A percentile compares a stretch with the other conserved stretches of the same genome.
Evolutionary conservation across 1,140 invertebrate species (phyloP).

Genomic region (Drosophila mauritiana): DNA sequence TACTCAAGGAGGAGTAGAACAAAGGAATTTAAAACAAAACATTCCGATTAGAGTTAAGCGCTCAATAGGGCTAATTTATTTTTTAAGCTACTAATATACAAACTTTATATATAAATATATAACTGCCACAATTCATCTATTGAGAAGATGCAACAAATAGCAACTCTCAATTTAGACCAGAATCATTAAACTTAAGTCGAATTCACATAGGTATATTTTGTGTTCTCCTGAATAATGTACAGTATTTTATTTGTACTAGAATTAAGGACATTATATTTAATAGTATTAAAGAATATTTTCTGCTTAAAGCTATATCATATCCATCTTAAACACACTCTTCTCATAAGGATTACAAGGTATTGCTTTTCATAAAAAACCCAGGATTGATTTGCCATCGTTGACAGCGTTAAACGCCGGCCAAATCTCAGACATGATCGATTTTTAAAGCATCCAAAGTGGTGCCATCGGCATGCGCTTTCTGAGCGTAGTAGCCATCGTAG

Average conservation of each 20-base stretch:
- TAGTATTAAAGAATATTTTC: neutral
- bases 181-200: neutral
- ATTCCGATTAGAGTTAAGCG: neutral
- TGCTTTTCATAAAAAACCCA: slow-evolving; percentile 40
- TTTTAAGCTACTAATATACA: too few species aligned
- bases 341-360: slow-evolving; percentile 40
- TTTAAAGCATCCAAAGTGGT: slow-evolving; percentile 54
- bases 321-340: slow-evolving; percentile 10
- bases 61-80: neutral
- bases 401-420: slow-evolving; percentile 10
- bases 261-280: slow-evolving; percentile 10
- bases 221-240: slow-evolving; percentile 18
- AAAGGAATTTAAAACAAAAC: too few species aligned
- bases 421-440: slow-evolving; percentile 63
- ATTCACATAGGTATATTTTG: neutral
- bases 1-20: slow-evolving; percentile 28
- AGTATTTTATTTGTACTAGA: slow-evolving; percentile 22
- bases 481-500: slow-evolving; percentile 72
- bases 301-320: slow-evolving; percentile 25
- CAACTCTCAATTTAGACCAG: neutral
- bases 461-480: slow-evolving; percentile 62
- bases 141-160: too few species aligned
- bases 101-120: neutral
- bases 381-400: neutral
- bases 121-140: neutral